A percentile compares a stretch with the other conserved stretches of the same genome.
Evolutionary conservation across 92 coral and sea anemone species (phyloP).

Genomic region (Heteractis magnifica): DNA sequence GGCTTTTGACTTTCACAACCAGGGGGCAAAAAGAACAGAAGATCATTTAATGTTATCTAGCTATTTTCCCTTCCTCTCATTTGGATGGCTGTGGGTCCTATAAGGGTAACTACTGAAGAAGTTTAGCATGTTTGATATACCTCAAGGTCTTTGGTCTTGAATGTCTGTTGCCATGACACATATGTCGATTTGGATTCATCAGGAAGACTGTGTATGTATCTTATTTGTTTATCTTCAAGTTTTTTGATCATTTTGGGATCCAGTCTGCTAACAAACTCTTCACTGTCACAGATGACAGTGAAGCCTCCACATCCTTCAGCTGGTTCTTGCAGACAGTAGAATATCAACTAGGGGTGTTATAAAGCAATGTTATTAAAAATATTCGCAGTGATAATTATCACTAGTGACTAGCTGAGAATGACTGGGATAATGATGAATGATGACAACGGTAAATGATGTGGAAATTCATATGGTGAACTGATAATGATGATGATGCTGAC

Average conservation of each 20-base stretch:
- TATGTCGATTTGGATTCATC: conserved; percentile 46
- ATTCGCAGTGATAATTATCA: too few species aligned
- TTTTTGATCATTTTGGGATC: conserved; percentile 49
- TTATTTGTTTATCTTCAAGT: conserved; percentile 50
- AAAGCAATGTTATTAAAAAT: not conserved
- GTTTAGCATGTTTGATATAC: not conserved
- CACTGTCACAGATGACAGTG: conserved; percentile 60
- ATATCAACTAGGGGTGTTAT: conserved; percentile 15
- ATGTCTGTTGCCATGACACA: conserved; percentile 63
- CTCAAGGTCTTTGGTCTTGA: conserved; percentile 52
- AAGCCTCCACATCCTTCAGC: conserved; percentile 71
- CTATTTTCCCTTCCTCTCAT: too few species aligned
- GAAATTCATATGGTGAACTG: not conserved
- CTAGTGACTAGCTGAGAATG: too few species aligned
- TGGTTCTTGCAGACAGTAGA: conserved; percentile 60
- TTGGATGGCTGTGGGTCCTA: too few species aligned
- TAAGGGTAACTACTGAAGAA: too few species aligned
- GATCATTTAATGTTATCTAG: too few species aligned
- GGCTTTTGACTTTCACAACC: too few species aligned
- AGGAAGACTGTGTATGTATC: conserved; percentile 47
- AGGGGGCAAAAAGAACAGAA: too few species aligned
- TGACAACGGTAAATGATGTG: too few species aligned
- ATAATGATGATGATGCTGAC: too few species aligned
- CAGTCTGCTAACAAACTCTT: conserved; percentile 44
- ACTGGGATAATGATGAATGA: too few species aligned